phyloP scores from a whole-genome alignment of 2,888 invertebrate genomes.

The Sericinus montela region DNA sequence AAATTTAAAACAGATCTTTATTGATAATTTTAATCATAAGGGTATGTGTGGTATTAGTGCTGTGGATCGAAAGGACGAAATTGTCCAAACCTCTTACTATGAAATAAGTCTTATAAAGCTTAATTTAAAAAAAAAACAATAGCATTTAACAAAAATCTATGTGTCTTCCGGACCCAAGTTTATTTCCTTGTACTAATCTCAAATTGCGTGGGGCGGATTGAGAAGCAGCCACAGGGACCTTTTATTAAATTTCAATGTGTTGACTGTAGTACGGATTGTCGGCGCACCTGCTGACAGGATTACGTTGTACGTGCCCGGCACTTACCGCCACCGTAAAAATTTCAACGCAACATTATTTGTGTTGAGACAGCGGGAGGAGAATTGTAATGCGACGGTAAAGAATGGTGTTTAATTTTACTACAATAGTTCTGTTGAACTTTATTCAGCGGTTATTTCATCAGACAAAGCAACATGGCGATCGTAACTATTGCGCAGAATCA shows the following conservation, averaged over 20 bases:
- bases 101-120: too few species aligned
- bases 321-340: slow-evolving; percentile 40
- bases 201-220: slow-evolving; percentile 21
- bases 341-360: slow-evolving; percentile 24
- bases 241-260: slow-evolving; percentile 66
- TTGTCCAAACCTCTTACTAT: too few species aligned
- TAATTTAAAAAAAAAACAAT: too few species aligned
- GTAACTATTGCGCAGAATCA: too few species aligned
- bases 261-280: slow-evolving; percentile 56
- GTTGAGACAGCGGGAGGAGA: slow-evolving; percentile 11
- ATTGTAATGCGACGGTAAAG: slow-evolving; percentile 2
- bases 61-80: too few species aligned
- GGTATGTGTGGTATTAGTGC: too few species aligned
- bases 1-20: too few species aligned
- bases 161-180: slow-evolving; percentile 15
- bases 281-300: slow-evolving; percentile 64
- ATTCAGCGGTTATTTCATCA: too few species aligned
- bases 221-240: slow-evolving; percentile 34
- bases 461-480: too few species aligned
- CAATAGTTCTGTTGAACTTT: slow-evolving; percentile 1
- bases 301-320: slow-evolving; percentile 53
- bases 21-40: too few species aligned
- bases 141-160: slow-evolving; percentile 9
- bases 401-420: background rate
- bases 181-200: slow-evolving; percentile 16